Base-by-base conservation (phyloP, 2,888 invertebrate species). In the Helleia helle region DNA sequence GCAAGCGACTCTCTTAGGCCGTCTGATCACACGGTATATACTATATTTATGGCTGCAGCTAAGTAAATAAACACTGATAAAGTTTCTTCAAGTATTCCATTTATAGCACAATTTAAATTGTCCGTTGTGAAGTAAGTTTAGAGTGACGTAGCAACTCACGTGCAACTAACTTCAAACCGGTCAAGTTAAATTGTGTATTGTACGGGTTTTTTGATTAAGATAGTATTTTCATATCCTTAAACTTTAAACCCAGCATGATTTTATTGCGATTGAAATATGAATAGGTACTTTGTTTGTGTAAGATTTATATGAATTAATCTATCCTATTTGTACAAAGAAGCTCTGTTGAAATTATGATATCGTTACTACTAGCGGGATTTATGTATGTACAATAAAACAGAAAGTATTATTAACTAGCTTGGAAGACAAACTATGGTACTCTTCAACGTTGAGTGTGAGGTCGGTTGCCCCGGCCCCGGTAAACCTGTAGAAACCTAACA, bases 401-500 rank as follows among this genome's bases (percentile, higher is more conserved):
- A 34, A 34, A 34, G 7, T 18, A 17, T 34, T 12, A 22, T 18
- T 22, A 13, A 12, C 18, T 34, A 34, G n/a, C 9, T 12, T 22
- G 34, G 34, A 34, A 34, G 34, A 34, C 34, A 22, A 29, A 2
- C 8, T 8, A 38, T n/a, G n/a, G n/a, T n/a, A n/a, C n/a, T n/a
- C n/a, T n/a, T n/a, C n/a, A n/a, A n/a, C n/a, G n/a, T n/a, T n/a
- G n/a, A n/a, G n/a, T n/a, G n/a, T n/a, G n/a, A n/a, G 56, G 58
- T 48, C 54, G 57, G 54, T 67, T 66, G 56, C 59, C 63, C 66
- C 72, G 59, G 60, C 47, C 58, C 15, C 34, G 59, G 74, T 74
- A 79, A 66, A 71, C 80, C 71, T 79, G 80, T 81, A 80, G 80
- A 77, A 81, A 80, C 76, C 81, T 81, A 81, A 81, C 70, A 83